Evolutionary conservation across 2,888 invertebrate species (phyloP).

Genomic region (Spialia ferax): DNA sequence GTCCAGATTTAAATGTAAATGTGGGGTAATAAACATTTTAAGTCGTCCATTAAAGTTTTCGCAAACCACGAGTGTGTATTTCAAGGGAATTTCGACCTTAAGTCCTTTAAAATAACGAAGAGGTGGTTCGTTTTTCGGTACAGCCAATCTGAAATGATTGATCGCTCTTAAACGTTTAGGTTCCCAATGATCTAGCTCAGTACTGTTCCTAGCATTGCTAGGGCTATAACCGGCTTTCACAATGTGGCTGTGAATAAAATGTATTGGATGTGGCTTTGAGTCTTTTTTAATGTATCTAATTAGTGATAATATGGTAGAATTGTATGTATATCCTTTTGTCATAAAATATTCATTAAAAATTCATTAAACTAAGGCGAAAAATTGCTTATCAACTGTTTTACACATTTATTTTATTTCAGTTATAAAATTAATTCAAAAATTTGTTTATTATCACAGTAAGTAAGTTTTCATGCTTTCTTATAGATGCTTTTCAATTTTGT

Average conservation of each 20-base stretch:
- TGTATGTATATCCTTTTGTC: too few relatives aligned
- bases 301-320: too few relatives aligned
- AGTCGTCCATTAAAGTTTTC: conserved; percentile 22
- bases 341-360: too few relatives aligned
- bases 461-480: too few relatives aligned
- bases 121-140: neutral
- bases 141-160: conserved; percentile 28
- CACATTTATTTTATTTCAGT: too few relatives aligned
- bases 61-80: neutral
- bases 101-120: neutral
- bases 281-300: too few relatives aligned
- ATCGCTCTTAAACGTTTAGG: conserved; percentile 30
- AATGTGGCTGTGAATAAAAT: neutral
- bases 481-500: too few relatives aligned
- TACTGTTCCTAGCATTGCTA: conserved; percentile 33
- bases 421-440: too few relatives aligned
- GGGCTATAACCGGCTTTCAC: conserved; percentile 27
- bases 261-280: neutral
- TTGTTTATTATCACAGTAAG: too few relatives aligned
- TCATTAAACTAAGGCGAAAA: too few relatives aligned
- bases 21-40: conserved; percentile 32
- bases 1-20: neutral
- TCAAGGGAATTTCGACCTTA: conserved; percentile 22
- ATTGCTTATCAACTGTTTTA: too few relatives aligned
- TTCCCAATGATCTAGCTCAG: conserved; percentile 32